Conservation (phyloP, 2,888 invertebrate species). For the Heliconius erato region DNA sequence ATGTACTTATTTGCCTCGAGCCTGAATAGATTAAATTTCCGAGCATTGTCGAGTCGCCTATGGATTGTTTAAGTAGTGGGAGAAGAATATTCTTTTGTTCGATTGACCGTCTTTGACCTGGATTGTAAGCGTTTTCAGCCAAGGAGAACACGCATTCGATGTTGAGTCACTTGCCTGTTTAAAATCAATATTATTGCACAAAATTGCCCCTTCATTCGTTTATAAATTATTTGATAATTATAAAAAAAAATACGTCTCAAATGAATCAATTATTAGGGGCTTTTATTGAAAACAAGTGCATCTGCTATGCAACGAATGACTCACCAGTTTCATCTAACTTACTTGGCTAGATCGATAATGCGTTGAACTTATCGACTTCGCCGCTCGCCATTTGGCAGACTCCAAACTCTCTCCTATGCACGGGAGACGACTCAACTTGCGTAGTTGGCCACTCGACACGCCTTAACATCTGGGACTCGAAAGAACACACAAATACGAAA, state of each 20-base stretch:
- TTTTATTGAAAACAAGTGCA: not conserved
- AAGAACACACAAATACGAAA: slow-evolving; percentile 75
- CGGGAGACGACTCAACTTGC: slow-evolving; percentile 10
- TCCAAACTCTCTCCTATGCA: slow-evolving; percentile 20
- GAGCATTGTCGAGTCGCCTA: slow-evolving; percentile 18
- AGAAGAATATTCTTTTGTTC: slow-evolving; percentile 8
- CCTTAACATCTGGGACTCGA: slow-evolving; percentile 54
- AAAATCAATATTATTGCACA: slow-evolving; percentile 61
- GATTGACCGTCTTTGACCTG: not conserved
- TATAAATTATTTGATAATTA: not conserved
- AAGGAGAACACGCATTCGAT: not conserved
- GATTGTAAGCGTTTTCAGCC: slow-evolving; percentile 13
- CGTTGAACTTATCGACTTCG: slow-evolving; percentile 36
- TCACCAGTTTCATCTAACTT: slow-evolving; percentile 51
- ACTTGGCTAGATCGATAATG: slow-evolving; percentile 42
- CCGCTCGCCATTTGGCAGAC: slow-evolving; percentile 36
- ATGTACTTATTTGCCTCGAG: not conserved
- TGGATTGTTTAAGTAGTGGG: not conserved
- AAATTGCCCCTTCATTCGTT: slow-evolving; percentile 36
- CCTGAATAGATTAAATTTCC: slow-evolving; percentile 12
- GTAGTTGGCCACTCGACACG: slow-evolving; percentile 40
- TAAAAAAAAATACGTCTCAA: not conserved
- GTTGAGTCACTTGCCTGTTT: slow-evolving; percentile 58
- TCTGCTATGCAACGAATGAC: slow-evolving; percentile 50
- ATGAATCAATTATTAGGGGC: not conserved